Evolutionary conservation across 2,797 vertebrate genomes (phyloP).

Genomic region (Helicolenus hilgendorfi): DNA sequence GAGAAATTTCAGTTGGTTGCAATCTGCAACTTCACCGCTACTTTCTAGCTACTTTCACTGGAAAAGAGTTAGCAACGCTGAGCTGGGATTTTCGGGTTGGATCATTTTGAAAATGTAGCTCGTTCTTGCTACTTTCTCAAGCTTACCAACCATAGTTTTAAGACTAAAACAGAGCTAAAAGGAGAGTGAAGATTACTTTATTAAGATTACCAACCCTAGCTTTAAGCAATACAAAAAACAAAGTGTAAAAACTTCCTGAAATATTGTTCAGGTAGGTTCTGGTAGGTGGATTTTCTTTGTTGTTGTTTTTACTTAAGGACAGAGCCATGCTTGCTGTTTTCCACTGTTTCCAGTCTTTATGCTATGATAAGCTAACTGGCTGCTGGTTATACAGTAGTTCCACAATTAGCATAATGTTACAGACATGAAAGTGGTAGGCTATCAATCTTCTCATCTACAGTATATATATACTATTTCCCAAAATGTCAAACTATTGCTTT

Average conservation of each 20-base stretch:
- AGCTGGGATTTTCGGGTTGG: no score
- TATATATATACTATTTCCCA: background rate
- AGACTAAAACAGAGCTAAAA: no score
- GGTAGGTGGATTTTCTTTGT: background rate
- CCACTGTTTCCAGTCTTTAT: background rate
- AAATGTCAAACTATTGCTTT: slow-evolving; percentile 1
- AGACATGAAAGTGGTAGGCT: background rate
- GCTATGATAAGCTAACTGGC: background rate
- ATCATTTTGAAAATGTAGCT: no score
- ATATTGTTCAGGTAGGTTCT: background rate
- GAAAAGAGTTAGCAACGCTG: no score
- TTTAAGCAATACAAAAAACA: background rate
- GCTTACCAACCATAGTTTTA: no score
- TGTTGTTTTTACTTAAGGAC: background rate
- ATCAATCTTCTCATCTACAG: background rate
- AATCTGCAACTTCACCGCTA: background rate
- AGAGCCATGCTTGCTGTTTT: background rate
- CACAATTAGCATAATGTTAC: background rate
- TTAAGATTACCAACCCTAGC: no score
- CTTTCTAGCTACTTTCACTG: no score
- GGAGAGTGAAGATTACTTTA: no score
- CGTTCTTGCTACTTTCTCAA: no score
- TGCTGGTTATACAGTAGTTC: background rate
- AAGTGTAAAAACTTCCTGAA: background rate
- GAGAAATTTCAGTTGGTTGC: background rate